Evolutionary conservation across 2,113 vertebrate genomes (phyloP).

Genomic region (Erythrolamprus reginae): DNA sequence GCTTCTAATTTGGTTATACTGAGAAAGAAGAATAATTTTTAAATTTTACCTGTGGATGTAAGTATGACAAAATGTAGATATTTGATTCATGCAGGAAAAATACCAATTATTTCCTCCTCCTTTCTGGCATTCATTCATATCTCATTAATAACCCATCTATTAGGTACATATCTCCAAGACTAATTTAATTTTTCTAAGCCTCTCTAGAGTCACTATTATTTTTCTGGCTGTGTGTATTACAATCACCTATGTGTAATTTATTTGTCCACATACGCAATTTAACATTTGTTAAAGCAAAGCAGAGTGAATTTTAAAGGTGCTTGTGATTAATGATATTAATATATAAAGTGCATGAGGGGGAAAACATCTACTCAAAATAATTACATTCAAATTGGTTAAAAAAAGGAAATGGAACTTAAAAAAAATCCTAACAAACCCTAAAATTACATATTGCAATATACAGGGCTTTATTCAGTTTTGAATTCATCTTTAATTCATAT

Average conservation of each 20-base stretch:
- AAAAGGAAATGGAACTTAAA: background rate
- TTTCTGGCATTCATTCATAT: background rate
- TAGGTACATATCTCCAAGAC: conserved; percentile 8
- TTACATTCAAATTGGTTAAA: conserved; percentile 9
- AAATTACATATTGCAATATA: background rate
- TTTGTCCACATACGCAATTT: conserved; percentile 7
- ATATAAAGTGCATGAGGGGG: background rate
- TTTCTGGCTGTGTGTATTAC: conserved; percentile 15
- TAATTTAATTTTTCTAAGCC: conserved; percentile 17
- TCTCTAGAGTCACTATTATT: background rate
- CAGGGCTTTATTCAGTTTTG: background rate
- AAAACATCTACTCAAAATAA: background rate
- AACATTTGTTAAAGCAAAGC: conserved; percentile 26
- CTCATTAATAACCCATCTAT: conserved; percentile 1
- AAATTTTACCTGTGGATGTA: background rate
- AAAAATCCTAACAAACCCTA: background rate
- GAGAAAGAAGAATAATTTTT: background rate
- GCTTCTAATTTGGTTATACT: background rate
- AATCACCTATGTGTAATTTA: conserved; percentile 12
- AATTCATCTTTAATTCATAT: background rate
- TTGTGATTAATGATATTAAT: conserved; percentile 21
- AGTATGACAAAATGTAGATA: background rate
- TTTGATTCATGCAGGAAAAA: background rate
- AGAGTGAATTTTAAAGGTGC: conserved; percentile 20
- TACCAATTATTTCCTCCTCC: conserved; percentile 6